Base-by-base conservation (phyloP, 2,797 vertebrate genomes). In the Parauchenoglanis ngamensis region DNA sequence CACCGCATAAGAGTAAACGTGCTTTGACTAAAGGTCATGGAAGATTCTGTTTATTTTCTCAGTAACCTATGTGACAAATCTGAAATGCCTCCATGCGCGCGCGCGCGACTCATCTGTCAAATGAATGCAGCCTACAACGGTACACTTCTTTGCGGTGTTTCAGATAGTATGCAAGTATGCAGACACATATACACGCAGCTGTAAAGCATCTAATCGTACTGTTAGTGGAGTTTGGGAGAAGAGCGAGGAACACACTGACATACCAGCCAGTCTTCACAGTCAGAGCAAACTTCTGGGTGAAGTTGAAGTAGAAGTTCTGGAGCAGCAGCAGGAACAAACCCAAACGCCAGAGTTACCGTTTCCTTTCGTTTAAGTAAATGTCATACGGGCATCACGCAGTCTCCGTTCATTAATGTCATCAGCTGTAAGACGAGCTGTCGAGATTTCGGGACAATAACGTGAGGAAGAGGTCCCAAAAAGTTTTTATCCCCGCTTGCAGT, bases 231-330 rank as follows among this genome's bases (percentile, higher is more conserved):
- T 25, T 35, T 25, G 72, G 72, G 10, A 78, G 46, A 78, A 59
- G n/a, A 67, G 46, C 67, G 65, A 80, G 28, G 23, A 88, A 81
- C 68, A 81, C 84, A 7, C 83, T 87, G 89, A 95, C 94, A 65
- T 94, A 95, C 94, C 95, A 67, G 89, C 83, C 88, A 89, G 90
- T 90, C 90, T 91, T 88, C 92, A 85, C 86, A 67, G 83, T 61
- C 80, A 81, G 35, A 84, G 83, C 46, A 54, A 89, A 92, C 77
- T 91, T 85, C 87, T 63, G n/a, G 25, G 0, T 76, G 70, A 46
- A 84, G 85, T 46, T 52, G 91, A 85, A 79, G 91, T 90, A 81
- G 77, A 17, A 63, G 85, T 91, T 90, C 10, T 83, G 63, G 23
- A 63, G 86, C 77, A 31, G 85, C 65, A 25, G 73, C 52, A 80